phyloP scores from a whole-genome alignment of 2,797 vertebrate species.

The Anomalospiza imberbis region DNA sequence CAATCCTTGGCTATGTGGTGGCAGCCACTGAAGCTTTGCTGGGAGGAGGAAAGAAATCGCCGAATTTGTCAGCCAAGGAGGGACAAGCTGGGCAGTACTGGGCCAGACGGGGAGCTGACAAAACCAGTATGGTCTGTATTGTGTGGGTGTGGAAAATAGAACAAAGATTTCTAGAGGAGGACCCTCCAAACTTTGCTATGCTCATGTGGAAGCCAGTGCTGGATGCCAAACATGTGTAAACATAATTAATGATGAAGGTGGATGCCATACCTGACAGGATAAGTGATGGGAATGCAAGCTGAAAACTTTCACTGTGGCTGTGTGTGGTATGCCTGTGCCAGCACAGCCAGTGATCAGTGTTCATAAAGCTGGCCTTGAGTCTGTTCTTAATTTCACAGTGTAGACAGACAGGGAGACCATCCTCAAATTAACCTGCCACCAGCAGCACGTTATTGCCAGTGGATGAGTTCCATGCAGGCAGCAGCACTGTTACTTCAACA shows the following conservation, averaged over 20 bases:
- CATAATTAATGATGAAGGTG: neutral
- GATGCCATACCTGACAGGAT: neutral
- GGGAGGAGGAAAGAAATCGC: neutral
- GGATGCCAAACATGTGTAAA: neutral
- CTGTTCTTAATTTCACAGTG: neutral
- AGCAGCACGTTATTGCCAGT: neutral
- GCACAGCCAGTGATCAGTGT: accelerated
- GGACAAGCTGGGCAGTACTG: neutral
- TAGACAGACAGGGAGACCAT: neutral
- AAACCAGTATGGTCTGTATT: neutral
- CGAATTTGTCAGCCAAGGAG: neutral
- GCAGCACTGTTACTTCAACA: neutral
- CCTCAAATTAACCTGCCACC: neutral
- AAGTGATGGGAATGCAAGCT: neutral
- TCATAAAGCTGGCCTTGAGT: neutral
- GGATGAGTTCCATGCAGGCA: neutral
- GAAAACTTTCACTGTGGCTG: neutral
- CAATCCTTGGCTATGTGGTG: neutral
- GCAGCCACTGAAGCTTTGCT: neutral
- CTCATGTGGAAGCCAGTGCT: neutral
- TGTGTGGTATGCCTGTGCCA: neutral
- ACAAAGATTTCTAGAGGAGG: neutral
- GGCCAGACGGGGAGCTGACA: neutral
- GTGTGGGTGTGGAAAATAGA: neutral
- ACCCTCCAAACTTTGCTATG: neutral